Evolutionary conservation across 1,140 invertebrate species (phyloP), one percentile per base, ranked within the genome.

Genomic region (Pectinophora gossypiella): DNA sequence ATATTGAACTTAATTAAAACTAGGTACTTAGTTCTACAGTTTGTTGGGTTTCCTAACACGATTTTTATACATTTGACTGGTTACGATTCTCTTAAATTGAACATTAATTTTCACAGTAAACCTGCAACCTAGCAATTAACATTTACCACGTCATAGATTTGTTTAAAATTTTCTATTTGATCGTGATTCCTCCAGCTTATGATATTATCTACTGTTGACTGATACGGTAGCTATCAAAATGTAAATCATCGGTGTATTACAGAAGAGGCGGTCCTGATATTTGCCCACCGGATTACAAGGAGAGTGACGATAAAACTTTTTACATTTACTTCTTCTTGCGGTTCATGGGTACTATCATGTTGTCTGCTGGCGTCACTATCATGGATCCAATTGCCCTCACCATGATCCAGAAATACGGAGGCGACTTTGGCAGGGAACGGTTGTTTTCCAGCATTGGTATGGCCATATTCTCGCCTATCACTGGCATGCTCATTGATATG

Each of bases 311-410:
- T 59, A 90, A 90, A 49, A 93, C 93, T 10, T 95, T 95, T 68
- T 95, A 94, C 90, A 89, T 94, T 42, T 96, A 96, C 74, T 95
- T 95, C 69, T 74, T 92, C 21, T 61, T 95, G 10, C 77, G 95
- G 64, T 94, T 95, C 59, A 77, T 94, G 53, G 94, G 92, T 1
- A 94, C 91, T 5, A 92, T 93, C 1, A 94, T 94, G 90, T 79
- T 94, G 52, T 92, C 91, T 1, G 93, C 93, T 18, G 93, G 92
- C 6, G 93, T 95, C 0, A 94, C 93, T 7, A 93, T 96, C 48
- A 92, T 95, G 90, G 94, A 96, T 82, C 94, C 95, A 0, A 95
- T 95, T 43, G 93, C 94, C 1, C 72, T 96, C 9, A 94, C 92
- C 0, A 92, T 95, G 90, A 94, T 95, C 59, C 92, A 94, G 73